These are phyloP conservation scores for Neocrepidodera transversa DNA, from an alignment of 2,888 invertebrate genomes.

Conservation along the genomic window DNA sequence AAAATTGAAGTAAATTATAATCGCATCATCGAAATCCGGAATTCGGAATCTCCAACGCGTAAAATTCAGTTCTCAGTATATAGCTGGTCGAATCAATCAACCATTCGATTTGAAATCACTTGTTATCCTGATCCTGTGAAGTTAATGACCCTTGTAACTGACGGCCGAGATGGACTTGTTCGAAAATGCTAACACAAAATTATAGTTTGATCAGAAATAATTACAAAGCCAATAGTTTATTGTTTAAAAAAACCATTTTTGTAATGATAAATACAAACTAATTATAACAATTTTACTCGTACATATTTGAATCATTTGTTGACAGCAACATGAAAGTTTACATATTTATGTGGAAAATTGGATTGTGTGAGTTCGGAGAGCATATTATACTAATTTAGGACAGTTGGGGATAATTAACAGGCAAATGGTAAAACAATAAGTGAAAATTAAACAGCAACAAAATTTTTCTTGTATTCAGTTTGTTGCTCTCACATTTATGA, in stretches of 20 bases:
- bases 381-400: background rate
- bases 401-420: background rate
- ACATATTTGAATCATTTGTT: background rate
- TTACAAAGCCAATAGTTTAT: conserved; percentile 21
- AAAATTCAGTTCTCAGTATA: background rate
- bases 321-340: background rate
- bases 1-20: conserved; percentile 27
- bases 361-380: background rate
- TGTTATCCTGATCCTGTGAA: conserved; percentile 37
- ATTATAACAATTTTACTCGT: background rate
- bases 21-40: conserved; percentile 19
- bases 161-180: conserved; percentile 31
- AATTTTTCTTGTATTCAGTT: too few species aligned
- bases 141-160: conserved; percentile 43
- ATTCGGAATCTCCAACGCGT: background rate
- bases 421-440: too few species aligned
- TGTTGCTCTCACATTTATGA: too few species aligned
- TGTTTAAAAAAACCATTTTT: too few species aligned
- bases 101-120: conserved; percentile 30
- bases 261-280: too few species aligned
- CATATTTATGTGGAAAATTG: background rate
- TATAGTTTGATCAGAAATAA: conserved; percentile 18
- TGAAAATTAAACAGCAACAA: too few species aligned
- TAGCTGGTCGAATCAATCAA: conserved; percentile 18
- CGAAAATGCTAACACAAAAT: conserved; percentile 16